Conservation (phyloP, 1,140 invertebrate genomes). For the Tetranychus urticae region DNA sequence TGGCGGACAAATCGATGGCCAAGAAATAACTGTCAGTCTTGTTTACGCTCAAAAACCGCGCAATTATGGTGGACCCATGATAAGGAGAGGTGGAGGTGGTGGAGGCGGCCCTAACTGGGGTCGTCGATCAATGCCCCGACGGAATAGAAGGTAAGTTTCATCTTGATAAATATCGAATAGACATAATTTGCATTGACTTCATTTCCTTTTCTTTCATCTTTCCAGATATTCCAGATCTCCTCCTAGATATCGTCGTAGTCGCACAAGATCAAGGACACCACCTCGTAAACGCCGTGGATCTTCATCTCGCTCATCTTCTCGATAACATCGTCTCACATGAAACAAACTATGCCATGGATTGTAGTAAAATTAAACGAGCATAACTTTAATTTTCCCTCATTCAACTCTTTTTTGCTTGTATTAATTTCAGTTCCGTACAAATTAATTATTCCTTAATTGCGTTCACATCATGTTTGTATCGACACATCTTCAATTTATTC, state of each 20-base stretch:
- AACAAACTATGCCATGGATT: no score
- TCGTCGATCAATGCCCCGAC: neutral
- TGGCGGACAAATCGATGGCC: slow-evolving; percentile 60
- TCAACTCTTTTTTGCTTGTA: no score
- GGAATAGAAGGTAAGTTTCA: neutral
- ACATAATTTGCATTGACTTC: neutral
- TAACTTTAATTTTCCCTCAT: no score
- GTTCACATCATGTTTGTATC: no score
- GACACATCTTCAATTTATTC: no score
- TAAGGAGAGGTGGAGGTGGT: slow-evolving; percentile 12
- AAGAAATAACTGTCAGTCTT: slow-evolving; percentile 72
- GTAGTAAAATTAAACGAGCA: no score
- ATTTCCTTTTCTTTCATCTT: neutral
- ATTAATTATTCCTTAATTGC: no score
- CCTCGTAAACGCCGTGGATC: neutral
- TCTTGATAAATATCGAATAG: neutral
- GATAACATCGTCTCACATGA: no score
- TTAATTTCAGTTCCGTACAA: no score
- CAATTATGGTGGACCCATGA: slow-evolving; percentile 23
- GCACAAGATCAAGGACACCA: neutral
- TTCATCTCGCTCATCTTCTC: neutral
- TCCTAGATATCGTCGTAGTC: neutral
- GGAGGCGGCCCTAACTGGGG: neutral
- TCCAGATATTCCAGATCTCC: neutral
- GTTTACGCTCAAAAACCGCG: slow-evolving; percentile 46